Evolutionary conservation across 1,140 invertebrate genomes (phyloP).

Genomic region (Drosophila parvula): DNA sequence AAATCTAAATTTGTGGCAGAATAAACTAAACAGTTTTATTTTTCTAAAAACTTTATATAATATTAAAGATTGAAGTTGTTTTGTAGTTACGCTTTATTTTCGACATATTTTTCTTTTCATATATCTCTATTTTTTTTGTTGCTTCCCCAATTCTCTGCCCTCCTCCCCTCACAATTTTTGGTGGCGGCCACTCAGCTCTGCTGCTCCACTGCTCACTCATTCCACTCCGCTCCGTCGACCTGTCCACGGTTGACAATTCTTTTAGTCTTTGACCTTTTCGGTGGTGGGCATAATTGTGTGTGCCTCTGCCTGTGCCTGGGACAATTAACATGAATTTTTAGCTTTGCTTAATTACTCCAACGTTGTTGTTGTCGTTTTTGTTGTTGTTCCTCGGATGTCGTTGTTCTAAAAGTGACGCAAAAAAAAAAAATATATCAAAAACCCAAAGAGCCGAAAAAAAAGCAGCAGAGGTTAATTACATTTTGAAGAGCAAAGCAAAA

Average conservation of each 20-base stretch:
- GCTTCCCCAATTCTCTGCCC: not conserved
- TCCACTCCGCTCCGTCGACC: slow-evolving; percentile 14
- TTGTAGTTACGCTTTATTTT: not conserved
- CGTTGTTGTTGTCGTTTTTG: slow-evolving; percentile 35
- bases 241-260: slow-evolving; percentile 79
- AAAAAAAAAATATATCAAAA: slow-evolving; percentile 24
- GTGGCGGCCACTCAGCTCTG: not conserved
- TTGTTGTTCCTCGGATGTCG: slow-evolving; percentile 26
- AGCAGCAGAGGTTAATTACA: slow-evolving; percentile 73
- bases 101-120: not conserved
- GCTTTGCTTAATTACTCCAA: slow-evolving; percentile 79
- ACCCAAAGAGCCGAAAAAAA: slow-evolving; percentile 44
- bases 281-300: slow-evolving; percentile 51
- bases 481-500: slow-evolving; percentile 71
- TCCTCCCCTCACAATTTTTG: not conserved
- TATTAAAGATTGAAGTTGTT: not conserved
- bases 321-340: slow-evolving; percentile 83
- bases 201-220: not conserved
- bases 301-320: slow-evolving; percentile 55
- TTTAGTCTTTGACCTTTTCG: slow-evolving; percentile 78
- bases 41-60: no score
- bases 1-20: no score
- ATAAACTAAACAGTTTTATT: no score
- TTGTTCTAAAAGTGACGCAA: slow-evolving; percentile 79
- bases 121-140: not conserved